Conservation (phyloP, 92 coral and sea anemone species). For the Phenganax subtilis region DNA sequence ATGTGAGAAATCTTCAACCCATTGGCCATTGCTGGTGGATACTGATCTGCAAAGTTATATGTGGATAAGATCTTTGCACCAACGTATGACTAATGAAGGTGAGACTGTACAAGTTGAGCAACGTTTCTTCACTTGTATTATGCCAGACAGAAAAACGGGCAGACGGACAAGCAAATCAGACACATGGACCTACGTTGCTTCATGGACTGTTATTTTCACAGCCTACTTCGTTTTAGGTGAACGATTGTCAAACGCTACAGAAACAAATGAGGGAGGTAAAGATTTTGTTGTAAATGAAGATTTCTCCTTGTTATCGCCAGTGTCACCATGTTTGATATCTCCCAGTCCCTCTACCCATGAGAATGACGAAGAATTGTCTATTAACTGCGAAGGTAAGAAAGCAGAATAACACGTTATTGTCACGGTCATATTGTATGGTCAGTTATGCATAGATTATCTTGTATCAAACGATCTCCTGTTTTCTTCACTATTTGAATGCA, state of each 20-base stretch:
- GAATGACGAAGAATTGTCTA: constrained; percentile 32
- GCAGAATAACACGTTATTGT: background rate
- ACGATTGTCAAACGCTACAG: background rate
- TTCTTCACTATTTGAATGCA: background rate
- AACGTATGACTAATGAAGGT: constrained; percentile 46
- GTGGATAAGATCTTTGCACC: constrained; percentile 77
- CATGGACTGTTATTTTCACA: background rate
- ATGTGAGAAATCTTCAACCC: constrained; percentile 55
- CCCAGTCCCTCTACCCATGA: constrained; percentile 8
- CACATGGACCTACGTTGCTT: background rate
- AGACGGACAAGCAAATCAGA: too few species aligned
- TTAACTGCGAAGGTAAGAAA: constrained; percentile 25
- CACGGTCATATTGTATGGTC: background rate
- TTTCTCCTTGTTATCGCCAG: background rate
- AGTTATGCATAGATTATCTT: background rate
- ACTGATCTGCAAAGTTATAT: constrained; percentile 85
- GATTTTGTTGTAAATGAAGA: constrained; percentile 2
- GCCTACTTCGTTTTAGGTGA: background rate
- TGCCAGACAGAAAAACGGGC: too few species aligned
- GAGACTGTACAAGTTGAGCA: background rate
- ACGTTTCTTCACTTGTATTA: background rate
- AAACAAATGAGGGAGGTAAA: constrained; percentile 3
- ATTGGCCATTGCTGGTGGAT: constrained; percentile 91
- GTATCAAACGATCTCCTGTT: background rate
- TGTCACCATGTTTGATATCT: constrained; percentile 13